Base-by-base conservation (phyloP, 2,888 invertebrate species). In the Tetheella fluctuosa region DNA sequence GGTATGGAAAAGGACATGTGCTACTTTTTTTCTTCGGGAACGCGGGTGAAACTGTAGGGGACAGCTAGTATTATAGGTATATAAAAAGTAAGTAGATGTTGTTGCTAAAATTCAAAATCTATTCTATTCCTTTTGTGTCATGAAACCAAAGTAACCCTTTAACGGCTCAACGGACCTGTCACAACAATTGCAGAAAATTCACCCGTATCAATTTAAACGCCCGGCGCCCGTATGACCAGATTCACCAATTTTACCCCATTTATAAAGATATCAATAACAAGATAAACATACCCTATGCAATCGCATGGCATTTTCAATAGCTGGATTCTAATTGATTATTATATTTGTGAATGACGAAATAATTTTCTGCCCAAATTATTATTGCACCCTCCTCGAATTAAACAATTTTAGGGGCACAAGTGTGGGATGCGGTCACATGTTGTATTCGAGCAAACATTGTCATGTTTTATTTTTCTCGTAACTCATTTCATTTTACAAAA, bases 261-360 rank as follows among this genome's bases (percentile, higher is more conserved):
- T 89, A 88, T 88, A 85, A 81, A 88, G 89, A 91, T 91, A 92
- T 93, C 91, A 91, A 90, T 91, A 91, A 89, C 89, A 69, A 83
- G 88, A 90, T 86, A 84, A 80, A 76, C 76, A 64, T 64, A 64
- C 86, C 89, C 89, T 74, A 82, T 78, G 76, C 79, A 79, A 82
- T 79, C 63, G 71, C 69, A 68, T 80, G 83, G 75, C 85, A 83
- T 72, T 74, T 73, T 77, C 86, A 85, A 86, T 86, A 70, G 78
- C 71, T 75, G 76, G 71, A 81, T 83, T 87, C 82, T 86, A 91
- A 91, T 91, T 90, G 90, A 90, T 88, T 88, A 68, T 88, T 88
- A 65, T 87, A 86, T 89, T 90, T 88, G 85, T 84, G 85, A 85
- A 81, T 64, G 74, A 74, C 70, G 75, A 80, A 81, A 85, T 85